These are phyloP conservation scores for Tineola bisselliella DNA, from an alignment of 2,888 invertebrate species.

Conservation along the genomic window DNA sequence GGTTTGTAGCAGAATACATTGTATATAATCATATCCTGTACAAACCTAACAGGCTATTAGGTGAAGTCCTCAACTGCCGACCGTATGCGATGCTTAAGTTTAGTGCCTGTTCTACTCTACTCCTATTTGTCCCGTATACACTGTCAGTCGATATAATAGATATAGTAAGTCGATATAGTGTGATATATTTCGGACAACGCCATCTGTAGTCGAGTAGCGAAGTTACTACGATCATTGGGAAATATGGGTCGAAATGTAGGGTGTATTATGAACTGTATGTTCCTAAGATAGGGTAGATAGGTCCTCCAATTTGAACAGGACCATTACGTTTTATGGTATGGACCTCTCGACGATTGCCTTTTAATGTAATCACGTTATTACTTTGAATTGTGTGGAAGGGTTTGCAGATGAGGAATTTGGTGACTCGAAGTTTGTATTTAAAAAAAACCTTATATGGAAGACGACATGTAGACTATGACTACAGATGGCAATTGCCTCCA, in stretches of 20 bases:
- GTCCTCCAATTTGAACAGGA: neutral
- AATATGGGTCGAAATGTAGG: too few species aligned
- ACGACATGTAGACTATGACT: too few species aligned
- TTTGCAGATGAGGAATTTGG: neutral
- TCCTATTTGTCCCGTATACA: neutral
- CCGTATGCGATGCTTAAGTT: neutral
- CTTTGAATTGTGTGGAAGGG: neutral
- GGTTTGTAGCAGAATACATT: too few species aligned
- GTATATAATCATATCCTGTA: neutral
- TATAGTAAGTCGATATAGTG: too few species aligned
- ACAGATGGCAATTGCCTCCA: too few species aligned
- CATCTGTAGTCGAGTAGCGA: too few species aligned
- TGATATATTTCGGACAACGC: too few species aligned
- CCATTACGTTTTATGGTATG: constrained; percentile 1
- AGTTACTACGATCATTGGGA: too few species aligned
- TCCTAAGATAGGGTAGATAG: neutral
- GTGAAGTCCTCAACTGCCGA: neutral
- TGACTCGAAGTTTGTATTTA: too few species aligned
- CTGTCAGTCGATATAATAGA: too few species aligned
- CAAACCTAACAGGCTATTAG: neutral
- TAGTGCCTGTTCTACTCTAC: neutral
- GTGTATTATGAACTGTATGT: too few species aligned
- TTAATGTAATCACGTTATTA: neutral
- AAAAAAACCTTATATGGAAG: too few species aligned
- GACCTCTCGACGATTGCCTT: constrained; percentile 5